Evolutionary conservation across 2,797 vertebrate species (phyloP).

Genomic region (Mareca strepera): DNA sequence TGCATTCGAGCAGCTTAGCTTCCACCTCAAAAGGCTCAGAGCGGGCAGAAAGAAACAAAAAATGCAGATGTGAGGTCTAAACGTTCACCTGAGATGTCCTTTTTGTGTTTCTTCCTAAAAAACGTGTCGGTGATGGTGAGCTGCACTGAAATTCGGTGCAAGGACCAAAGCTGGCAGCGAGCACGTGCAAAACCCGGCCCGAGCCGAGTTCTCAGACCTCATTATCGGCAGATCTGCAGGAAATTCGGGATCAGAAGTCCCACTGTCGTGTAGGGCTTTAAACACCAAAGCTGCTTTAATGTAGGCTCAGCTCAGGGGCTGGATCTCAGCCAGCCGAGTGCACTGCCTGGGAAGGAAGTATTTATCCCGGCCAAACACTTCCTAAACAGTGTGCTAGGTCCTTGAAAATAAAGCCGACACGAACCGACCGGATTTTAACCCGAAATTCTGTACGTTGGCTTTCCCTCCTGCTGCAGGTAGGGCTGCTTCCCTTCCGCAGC

Average conservation of each 20-base stretch:
- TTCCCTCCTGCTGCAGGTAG: constrained; percentile 1
- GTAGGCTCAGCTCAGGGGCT: constrained; percentile 40
- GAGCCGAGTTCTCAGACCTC: background rate
- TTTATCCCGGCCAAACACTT: constrained; percentile 37
- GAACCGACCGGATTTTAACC: background rate
- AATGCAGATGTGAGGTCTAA: background rate
- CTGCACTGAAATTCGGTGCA: rapidly evolving
- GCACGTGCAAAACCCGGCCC: background rate
- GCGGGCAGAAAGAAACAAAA: background rate
- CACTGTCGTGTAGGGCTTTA: background rate
- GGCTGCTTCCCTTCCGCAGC: background rate
- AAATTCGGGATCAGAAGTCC: background rate
- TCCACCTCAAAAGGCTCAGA: background rate
- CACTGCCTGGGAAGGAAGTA: background rate
- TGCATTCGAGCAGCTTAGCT: rapidly evolving
- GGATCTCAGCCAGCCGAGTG: constrained; percentile 28
- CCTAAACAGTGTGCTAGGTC: background rate
- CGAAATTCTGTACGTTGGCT: background rate
- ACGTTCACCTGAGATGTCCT: background rate
- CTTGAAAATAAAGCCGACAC: constrained; percentile 15
- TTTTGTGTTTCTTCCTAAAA: background rate
- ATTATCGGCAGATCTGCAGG: background rate
- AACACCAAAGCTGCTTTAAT: background rate
- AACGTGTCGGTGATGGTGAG: background rate
- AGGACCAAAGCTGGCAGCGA: rapidly evolving